Percentiles rank a stretch among this genome's conserved stretches.
Conservation (phyloP, 2,888 invertebrate species). For the Tortricodes alternella region DNA sequence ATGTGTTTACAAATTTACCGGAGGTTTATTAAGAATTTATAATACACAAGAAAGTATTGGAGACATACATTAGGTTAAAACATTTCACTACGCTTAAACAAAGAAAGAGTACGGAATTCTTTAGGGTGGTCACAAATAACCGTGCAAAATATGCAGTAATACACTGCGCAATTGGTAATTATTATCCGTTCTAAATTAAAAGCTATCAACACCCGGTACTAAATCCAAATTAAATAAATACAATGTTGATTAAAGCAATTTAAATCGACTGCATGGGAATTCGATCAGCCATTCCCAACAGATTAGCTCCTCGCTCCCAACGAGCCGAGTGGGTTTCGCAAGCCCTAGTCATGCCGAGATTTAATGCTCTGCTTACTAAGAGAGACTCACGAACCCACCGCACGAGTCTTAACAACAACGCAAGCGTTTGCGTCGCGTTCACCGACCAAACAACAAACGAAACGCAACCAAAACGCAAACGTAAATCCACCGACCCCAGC, state of each 20-base stretch:
- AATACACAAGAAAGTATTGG: too few species aligned
- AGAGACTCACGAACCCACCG: constrained; percentile 52
- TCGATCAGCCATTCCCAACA: constrained; percentile 51
- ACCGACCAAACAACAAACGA: constrained; percentile 15
- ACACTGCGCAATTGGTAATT: constrained; percentile 5
- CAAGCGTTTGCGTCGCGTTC: constrained; percentile 34
- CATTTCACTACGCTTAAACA: too few species aligned
- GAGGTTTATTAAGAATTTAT: too few species aligned
- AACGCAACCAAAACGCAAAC: constrained; percentile 35
- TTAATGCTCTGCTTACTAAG: constrained; percentile 58
- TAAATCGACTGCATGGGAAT: constrained; percentile 65
- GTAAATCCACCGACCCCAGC: constrained; percentile 8
- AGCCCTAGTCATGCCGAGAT: constrained; percentile 61
- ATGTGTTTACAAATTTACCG: too few species aligned
- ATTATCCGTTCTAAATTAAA: constrained; percentile 15
- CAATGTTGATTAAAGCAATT: constrained; percentile 50
- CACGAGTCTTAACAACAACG: constrained; percentile 19
- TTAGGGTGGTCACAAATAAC: background rate
- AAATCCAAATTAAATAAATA: constrained; percentile 35
- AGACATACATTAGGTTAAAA: too few species aligned
- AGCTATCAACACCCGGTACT: constrained; percentile 15
- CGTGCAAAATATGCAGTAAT: background rate
- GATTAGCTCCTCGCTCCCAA: constrained; percentile 49
- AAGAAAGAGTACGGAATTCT: too few species aligned
- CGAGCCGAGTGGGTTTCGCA: constrained; percentile 51